Evolutionary conservation across 2,113 vertebrate genomes (phyloP).

Genomic region (Orthonyx spaldingii): DNA sequence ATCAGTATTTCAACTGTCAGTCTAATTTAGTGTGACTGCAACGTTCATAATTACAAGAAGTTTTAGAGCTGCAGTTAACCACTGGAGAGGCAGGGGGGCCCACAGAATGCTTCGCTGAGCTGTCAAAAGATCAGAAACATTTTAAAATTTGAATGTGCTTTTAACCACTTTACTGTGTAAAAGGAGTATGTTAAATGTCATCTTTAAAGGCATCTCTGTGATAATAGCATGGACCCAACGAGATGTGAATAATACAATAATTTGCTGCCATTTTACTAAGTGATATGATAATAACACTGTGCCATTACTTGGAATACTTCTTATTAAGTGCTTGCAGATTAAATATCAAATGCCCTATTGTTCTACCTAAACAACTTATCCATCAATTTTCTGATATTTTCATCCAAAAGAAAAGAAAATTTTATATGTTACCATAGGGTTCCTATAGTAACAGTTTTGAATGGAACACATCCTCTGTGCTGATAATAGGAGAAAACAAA

Average conservation of each 20-base stretch:
- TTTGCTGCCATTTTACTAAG: conserved; percentile 66
- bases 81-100: conserved; percentile 57
- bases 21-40: conserved; percentile 71
- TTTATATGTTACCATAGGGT: conserved; percentile 39
- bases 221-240: conserved; percentile 54
- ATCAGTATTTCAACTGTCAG: conserved; percentile 72
- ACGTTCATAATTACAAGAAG: conserved; percentile 68
- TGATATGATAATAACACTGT: conserved; percentile 65
- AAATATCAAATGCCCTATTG: conserved; percentile 64
- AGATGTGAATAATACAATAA: conserved; percentile 71
- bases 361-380: conserved; percentile 69
- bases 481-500: conserved; percentile 40
- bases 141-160: conserved; percentile 64
- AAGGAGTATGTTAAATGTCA: conserved; percentile 63
- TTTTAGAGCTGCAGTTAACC: conserved; percentile 66
- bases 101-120: conserved; percentile 46
- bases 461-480: neutral
- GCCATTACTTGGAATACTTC: conserved; percentile 66
- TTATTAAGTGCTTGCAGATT: conserved; percentile 64
- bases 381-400: conserved; percentile 68
- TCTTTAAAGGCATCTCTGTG: conserved; percentile 57
- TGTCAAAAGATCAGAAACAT: conserved; percentile 65
- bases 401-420: conserved; percentile 56
- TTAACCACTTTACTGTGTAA: conserved; percentile 61
- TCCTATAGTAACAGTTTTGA: conserved; percentile 59